Evolutionary conservation across 1,140 invertebrate species (phyloP), one percentile per base, ranked within the genome.

Genomic region (Heliothis virescens): DNA sequence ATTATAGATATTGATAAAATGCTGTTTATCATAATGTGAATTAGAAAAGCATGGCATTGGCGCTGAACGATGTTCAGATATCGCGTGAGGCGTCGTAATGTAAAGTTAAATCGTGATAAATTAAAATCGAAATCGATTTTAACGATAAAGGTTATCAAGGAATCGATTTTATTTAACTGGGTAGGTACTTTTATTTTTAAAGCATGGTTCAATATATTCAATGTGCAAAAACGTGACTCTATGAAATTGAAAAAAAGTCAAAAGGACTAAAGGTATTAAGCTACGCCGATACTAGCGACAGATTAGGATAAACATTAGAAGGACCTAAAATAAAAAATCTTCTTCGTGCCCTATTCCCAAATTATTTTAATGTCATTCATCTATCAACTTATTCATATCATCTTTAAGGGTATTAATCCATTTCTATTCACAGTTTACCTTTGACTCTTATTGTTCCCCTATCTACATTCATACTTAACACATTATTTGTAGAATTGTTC

Each of bases 31-130:
- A 48, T 10, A 29, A 60, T 29, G 1, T 29, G 13, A 62, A 62
- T 34, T 13, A 62, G 57, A 67, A 12, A 67, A 11, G 3, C 63
- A 9, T 67, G 63, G 4, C 41, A 48, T 67, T 67, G 34, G 41
- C n/a, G 41, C 16, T 48, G 63, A 21, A 67, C 10, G 11, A 9
- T 12, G 11, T 41, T 41, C 12, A 67, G 21, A 1, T 60, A 67
- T 67, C 41, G 63, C 63, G 63, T 67, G 63, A 67, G 63, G 63
- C 41, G 16, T 67, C 16, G 41, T 48, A 67, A 48, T 67, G 63
- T 5, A 18, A 67, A 48, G n/a, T 34, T 47, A 67, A 67, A 5
- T 21, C 11, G 16, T 13, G 18, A 48, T 67, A 67, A 48, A 50
- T 67, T 67, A 47, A 48, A 65, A 67, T 48, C n/a, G 21, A 12